A percentile compares a stretch with the other conserved stretches of the same genome.
phyloP scores from a whole-genome alignment of 2,797 vertebrate genomes.

The Botia kubotai region DNA sequence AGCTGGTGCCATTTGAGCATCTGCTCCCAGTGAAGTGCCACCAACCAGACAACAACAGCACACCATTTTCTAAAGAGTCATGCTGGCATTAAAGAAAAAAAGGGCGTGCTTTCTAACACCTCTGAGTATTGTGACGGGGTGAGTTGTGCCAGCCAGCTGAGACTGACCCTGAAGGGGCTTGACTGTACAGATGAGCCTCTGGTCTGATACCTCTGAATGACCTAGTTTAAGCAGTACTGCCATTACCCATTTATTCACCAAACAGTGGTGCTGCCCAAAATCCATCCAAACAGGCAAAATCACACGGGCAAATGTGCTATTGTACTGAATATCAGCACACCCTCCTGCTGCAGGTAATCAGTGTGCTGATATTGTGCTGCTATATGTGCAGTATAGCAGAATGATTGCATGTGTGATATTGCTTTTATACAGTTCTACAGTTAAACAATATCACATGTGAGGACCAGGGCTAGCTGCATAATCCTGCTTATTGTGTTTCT shows the following conservation, averaged over 20 bases:
- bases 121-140: background rate
- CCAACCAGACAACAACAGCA: slow-evolving; percentile 17
- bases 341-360: no score
- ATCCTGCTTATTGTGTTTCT: slow-evolving; percentile 16
- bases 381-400: no score
- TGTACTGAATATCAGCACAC: background rate
- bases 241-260: background rate
- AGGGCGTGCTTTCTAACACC: background rate
- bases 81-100: background rate
- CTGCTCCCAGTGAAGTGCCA: slow-evolving; percentile 36
- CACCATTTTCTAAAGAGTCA: slow-evolving; percentile 12
- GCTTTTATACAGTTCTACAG: no score
- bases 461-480: background rate
- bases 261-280: background rate
- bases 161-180: slow-evolving; percentile 6
- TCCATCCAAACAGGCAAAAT: background rate
- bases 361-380: no score
- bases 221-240: slow-evolving; percentile 18
- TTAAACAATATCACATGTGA: background rate
- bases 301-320: background rate
- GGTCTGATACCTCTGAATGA: slow-evolving; percentile 42
- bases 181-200: slow-evolving; percentile 12
- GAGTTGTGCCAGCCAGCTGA: slow-evolving; percentile 18
- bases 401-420: background rate
- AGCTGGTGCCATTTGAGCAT: slow-evolving; percentile 47